Evolutionary conservation across 2,888 invertebrate genomes (phyloP).

Genomic region (Diaprepes abbreviatus): DNA sequence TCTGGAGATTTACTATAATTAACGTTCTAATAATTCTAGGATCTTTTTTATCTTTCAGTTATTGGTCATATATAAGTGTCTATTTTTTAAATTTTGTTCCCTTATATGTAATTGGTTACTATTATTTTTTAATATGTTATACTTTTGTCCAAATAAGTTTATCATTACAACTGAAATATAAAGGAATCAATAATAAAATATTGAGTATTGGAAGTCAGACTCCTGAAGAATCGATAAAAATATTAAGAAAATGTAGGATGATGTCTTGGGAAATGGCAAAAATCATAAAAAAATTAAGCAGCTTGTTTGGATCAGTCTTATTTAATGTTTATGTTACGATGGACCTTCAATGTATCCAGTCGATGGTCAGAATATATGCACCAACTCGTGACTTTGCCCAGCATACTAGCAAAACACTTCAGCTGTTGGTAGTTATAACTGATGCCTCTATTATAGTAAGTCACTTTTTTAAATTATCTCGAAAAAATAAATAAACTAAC

Average conservation of each 20-base stretch:
- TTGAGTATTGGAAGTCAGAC: not conserved
- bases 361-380: not conserved
- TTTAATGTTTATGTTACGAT: not conserved
- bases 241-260: slow-evolving; percentile 1
- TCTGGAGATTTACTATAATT: slow-evolving; percentile 1
- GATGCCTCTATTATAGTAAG: no score
- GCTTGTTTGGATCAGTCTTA: slow-evolving; percentile 5
- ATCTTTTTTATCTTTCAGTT: no score
- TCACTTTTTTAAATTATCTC: no score
- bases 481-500: no score
- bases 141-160: slow-evolving; percentile 1
- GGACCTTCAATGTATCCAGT: not conserved
- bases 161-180: slow-evolving; percentile 10
- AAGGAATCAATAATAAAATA: not conserved
- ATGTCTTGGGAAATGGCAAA: slow-evolving; percentile 2
- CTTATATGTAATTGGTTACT: no score
- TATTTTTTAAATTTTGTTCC: no score
- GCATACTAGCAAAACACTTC: no score
- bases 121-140: not conserved
- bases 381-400: slow-evolving; percentile 1
- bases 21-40: no score
- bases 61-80: no score
- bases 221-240: not conserved
- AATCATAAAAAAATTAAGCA: slow-evolving; percentile 1
- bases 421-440: no score